Base-by-base conservation (phyloP, 2,113 vertebrate species). In the Baryphthengus martii region DNA sequence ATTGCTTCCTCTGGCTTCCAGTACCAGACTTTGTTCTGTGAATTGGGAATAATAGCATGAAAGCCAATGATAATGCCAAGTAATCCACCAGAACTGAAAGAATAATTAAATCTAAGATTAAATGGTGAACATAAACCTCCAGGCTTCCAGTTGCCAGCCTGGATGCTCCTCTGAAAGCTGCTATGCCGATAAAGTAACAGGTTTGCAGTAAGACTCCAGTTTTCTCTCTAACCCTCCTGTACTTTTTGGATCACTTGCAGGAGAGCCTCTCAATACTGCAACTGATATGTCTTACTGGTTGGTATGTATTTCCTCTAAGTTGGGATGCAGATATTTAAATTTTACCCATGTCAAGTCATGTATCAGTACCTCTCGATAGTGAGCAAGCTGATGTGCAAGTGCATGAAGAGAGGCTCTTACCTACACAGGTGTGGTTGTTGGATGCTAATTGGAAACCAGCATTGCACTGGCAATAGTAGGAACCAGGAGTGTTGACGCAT, bases 351-450 rank as follows among this genome's bases (percentile, higher is more conserved):
- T 35, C 61, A 63, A 47, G 65, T 7, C 0, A 1, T 1, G 12
- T 53, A 39, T 31, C 1, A 3, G 20, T 33, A n/a, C 17, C 18
- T 33, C 21, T 39, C 47, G 8, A 3, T 21, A 45, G 11, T 2
- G n/a, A 55, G 31, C 14, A 9, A 53, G 56, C 44, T 70, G 19
- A 19, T 24, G 58, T 47, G 35, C 62, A 35, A 70, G 45, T 25
- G n/a, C 11, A 5, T 18, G 29, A 17, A 8, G 55, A 66, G 75
- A 12, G 49, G 33, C 52, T 97, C 99, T 99, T 98, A 99, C 99
- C 99, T 83, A 98, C 98, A 11, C 99, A 99, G 85, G 98, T 99
- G 98, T 99, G 99, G 97, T 99, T 99, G 98, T 99, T 99, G 96
- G 98, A 98, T 37, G 99, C 98, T 94, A 99, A 90, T 96, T 98